Evolutionary conservation across 2,888 invertebrate species (phyloP), one percentile per base, ranked within the genome.

Genomic region (Caenorhabditis plicata): DNA sequence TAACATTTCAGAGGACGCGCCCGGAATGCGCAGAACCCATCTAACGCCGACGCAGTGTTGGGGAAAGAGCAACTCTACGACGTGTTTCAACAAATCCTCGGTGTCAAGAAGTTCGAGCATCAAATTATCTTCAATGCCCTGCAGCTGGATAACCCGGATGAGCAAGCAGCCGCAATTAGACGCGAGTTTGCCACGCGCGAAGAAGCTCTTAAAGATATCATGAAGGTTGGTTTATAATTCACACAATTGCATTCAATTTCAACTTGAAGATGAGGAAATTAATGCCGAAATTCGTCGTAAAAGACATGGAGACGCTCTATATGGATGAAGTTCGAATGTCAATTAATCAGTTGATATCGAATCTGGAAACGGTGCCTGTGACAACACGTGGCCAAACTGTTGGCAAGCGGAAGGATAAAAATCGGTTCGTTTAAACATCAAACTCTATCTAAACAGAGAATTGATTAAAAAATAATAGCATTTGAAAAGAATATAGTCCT

Each of bases 241-340:
- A 29, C 4, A 9, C 13, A 27, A 32, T 15, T 17, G 23, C 5
- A 26, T 27, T 36, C 7, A 15, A 44, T 44, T 20, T 20, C n/a
- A 4, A 26, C 13, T 27, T 66, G 41, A 48, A 92, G 90, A 93
- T 94, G 84, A 89, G 92, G 77, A 92, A 93, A 85, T 84, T 95
- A 81, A 92, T 94, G 92, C 98, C 98, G 74, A 94, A 92, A 86
- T 98, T 98, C 86, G 94, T 98, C 68, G 87, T 99, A 76, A 99
- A 99, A 87, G 98, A 99, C 86, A 98, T 98, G 98, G 98, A 98
- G 85, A 92, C 92, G 47, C 87, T 99, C 81, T 98, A 94, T 86
- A 90, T 96, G 81, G 98, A 99, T 86, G 98, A 98, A 85, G 65
- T 64, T 11, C 41, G 60, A 50, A 63, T 57, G 52, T 92, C 94